Evolutionary conservation across 2,113 vertebrate genomes (phyloP), one percentile per base, ranked within the genome.

Genomic region (Lanius ludovicianus): DNA sequence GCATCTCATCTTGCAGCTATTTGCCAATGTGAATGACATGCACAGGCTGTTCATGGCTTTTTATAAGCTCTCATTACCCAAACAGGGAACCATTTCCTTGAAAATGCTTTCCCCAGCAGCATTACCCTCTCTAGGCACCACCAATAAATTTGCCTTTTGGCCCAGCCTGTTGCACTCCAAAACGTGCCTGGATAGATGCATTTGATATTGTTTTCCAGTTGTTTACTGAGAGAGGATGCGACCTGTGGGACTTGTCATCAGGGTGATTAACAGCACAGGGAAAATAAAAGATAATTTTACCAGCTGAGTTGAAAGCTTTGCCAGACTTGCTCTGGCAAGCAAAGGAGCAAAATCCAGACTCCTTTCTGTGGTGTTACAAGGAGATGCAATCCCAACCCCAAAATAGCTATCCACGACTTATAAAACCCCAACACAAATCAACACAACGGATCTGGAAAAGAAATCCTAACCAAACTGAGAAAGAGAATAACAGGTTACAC

Each of bases 51-150:
- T 95, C 90, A 42, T 74, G 73, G 73, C 59, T 96, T 96, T 96
- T 97, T 96, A 94, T 94, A 96, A 96, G 93, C 84, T 93, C 95
- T 80, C 93, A 96, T 96, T 96, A 97, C 82, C 93, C 90, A 94
- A 90, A 94, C 92, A 70, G 84, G 94, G 95, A 95, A 93, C 64
- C 67, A 90, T 96, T 93, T 94, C 95, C 88, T 89, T 94, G 75
- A 90, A 95, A 96, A 97, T 81, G 79, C 76, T 90, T 96, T 93
- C 53, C 68, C 88, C 76, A 84, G 80, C 76, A 94, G 76, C 47
- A 55, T 68, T 39, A 42, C 63, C 37, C 69, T 95, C 83, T 88
- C 76, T 53, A 87, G 82, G 90, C 86, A 95, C 56, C 63, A 81
- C 46, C 52, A 81, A 84, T 75, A 90, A 86, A 94, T 71, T 78